Conservation (phyloP, 2,888 invertebrate species). For the Stenichneumon culpator region DNA sequence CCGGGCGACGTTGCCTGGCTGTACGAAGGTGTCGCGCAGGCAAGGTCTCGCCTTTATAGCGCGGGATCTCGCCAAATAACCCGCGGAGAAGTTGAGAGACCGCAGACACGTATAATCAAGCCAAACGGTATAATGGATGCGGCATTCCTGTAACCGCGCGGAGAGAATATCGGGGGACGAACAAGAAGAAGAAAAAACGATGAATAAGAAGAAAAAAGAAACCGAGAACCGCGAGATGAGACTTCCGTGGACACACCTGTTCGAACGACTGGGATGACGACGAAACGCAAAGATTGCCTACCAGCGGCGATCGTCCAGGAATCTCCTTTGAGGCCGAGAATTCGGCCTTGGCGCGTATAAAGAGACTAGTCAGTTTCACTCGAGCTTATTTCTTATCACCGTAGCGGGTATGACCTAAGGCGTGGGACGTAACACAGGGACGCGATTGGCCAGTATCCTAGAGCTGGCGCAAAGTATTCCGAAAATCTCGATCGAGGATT, state of each 20-base stretch:
- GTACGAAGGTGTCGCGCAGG: slow-evolving; percentile 58
- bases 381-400: neutral
- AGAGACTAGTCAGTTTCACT: neutral
- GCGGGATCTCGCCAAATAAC: slow-evolving; percentile 49
- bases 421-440: no score
- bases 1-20: slow-evolving; percentile 24
- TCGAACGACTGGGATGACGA: slow-evolving; percentile 47
- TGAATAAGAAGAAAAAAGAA: slow-evolving; percentile 34
- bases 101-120: slow-evolving; percentile 66
- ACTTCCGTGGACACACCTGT: slow-evolving; percentile 59
- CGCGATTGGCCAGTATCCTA: neutral
- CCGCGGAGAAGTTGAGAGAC: slow-evolving; percentile 13
- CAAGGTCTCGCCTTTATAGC: slow-evolving; percentile 50
- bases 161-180: slow-evolving; percentile 44
- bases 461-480: slow-evolving; percentile 12
- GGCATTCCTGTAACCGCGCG: slow-evolving; percentile 60
- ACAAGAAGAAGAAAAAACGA: neutral
- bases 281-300: slow-evolving; percentile 52
- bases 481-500: slow-evolving; percentile 40
- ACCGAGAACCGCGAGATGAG: slow-evolving; percentile 47
- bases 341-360: slow-evolving; percentile 53
- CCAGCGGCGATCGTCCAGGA: slow-evolving; percentile 38
- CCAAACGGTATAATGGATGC: slow-evolving; percentile 68
- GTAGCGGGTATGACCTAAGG: neutral
- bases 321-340: slow-evolving; percentile 48